A percentile compares a stretch with the other conserved stretches of the same genome.
Evolutionary conservation across 1,140 invertebrate species (phyloP).

Genomic region (Drosophila ironensis): DNA sequence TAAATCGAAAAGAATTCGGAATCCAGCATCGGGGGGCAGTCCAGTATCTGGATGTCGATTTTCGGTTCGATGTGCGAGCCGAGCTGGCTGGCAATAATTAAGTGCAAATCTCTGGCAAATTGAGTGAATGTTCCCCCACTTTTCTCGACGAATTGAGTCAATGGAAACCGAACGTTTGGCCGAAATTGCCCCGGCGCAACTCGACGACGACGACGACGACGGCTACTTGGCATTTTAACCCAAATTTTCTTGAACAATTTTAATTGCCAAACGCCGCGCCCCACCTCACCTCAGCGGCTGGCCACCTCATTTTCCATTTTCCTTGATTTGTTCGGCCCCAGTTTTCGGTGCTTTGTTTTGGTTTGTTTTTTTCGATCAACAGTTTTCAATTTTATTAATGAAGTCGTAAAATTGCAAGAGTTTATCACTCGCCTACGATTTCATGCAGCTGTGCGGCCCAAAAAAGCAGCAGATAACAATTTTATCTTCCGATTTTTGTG

Average conservation of each 20-base stretch:
- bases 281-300: no score
- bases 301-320: no score
- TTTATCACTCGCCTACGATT: constrained; percentile 41
- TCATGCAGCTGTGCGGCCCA: constrained; percentile 5
- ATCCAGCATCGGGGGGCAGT: background rate
- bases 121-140: constrained; percentile 15
- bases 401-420: constrained; percentile 31
- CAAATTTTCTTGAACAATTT: constrained; percentile 35
- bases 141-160: no score
- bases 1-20: constrained; percentile 24
- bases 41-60: background rate
- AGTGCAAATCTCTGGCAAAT: constrained; percentile 21
- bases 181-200: constrained; percentile 1
- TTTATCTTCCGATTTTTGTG: background rate
- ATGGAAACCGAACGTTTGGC: constrained; percentile 12
- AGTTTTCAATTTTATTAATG: constrained; percentile 38
- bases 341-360: no score
- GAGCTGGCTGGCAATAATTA: constrained; percentile 23
- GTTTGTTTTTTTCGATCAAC: background rate
- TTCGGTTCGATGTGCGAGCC: background rate
- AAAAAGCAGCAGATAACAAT: background rate
- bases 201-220: no score
- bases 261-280: constrained; percentile 20
- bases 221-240: constrained; percentile 33
- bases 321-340: no score